These are phyloP conservation scores for Nymphalis urticae DNA, from an alignment of 2,888 invertebrate species.

Conservation along the genomic window DNA sequence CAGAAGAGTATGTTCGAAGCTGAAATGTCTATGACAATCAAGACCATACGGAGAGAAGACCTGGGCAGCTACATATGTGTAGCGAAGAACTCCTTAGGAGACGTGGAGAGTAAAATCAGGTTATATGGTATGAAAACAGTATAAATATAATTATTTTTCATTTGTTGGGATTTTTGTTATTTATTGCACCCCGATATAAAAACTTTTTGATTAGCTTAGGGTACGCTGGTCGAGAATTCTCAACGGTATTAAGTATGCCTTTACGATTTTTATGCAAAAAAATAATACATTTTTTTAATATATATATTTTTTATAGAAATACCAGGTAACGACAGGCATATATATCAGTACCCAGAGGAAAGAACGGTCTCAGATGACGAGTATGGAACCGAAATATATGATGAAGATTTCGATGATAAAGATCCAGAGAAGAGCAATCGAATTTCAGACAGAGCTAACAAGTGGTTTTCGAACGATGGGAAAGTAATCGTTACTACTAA, in stretches of 20 bases:
- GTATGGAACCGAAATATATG: constrained; percentile 69
- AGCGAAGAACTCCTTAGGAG: constrained; percentile 93
- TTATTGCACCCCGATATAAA: no score
- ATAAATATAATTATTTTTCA: not conserved
- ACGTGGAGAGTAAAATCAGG: constrained; percentile 93
- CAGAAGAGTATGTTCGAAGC: constrained; percentile 91
- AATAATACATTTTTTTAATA: not conserved
- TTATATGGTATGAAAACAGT: constrained; percentile 86
- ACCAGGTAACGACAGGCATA: constrained; percentile 74
- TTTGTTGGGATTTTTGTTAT: not conserved
- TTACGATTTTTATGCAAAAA: not conserved
- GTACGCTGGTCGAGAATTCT: no score
- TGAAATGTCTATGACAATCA: constrained; percentile 90
- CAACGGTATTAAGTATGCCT: no score
- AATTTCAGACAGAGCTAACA: constrained; percentile 75
- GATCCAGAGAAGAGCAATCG: constrained; percentile 69
- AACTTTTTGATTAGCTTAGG: no score
- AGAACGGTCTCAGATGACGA: constrained; percentile 69
- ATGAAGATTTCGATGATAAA: constrained; percentile 60
- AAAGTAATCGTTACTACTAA: constrained; percentile 58
- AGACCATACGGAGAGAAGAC: constrained; percentile 88
- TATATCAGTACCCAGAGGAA: constrained; percentile 71
- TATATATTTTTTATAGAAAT: constrained; percentile 61
- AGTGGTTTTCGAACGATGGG: constrained; percentile 77
- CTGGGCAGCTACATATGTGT: constrained; percentile 93